A percentile compares a stretch with the other conserved stretches of the same genome.
Evolutionary conservation across 2,888 invertebrate genomes (phyloP).

Genomic region (Xestoiulus laeticollis): DNA sequence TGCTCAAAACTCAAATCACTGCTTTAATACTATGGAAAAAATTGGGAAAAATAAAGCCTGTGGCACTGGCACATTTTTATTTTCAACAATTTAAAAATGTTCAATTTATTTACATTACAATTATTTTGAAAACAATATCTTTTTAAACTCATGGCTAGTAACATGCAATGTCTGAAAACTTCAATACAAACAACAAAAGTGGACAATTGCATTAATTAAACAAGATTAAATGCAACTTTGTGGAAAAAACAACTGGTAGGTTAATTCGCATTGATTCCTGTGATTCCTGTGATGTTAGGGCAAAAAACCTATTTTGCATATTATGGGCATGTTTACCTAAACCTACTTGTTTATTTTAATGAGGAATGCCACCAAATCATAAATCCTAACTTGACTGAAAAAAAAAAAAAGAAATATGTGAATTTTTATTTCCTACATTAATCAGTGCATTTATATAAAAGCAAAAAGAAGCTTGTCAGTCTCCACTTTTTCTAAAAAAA

Average conservation of each 20-base stretch:
- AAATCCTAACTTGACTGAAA: not conserved
- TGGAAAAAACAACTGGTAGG: not conserved
- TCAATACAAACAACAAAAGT: not conserved
- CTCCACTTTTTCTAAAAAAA: not conserved
- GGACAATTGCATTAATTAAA: not conserved
- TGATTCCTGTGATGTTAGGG: not conserved
- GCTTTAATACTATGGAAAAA: not conserved
- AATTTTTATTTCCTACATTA: not conserved
- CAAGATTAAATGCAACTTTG: not conserved
- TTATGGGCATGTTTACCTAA: not conserved
- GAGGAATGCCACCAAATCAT: not conserved
- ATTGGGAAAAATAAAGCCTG: not conserved
- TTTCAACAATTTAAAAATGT: not conserved
- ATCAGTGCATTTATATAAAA: not conserved
- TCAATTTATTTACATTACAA: not conserved
- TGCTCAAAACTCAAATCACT: not conserved
- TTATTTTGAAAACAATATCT: not conserved
- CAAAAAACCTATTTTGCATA: not conserved
- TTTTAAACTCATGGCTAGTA: not conserved
- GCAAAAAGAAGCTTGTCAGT: not conserved
- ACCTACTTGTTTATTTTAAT: conserved; percentile 9
- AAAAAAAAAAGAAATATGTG: not conserved
- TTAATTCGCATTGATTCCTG: not conserved
- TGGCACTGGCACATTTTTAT: conserved; percentile 1
- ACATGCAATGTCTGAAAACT: not conserved